Evolutionary conservation across 2,797 vertebrate species (phyloP), one percentile per base, ranked within the genome.

Genomic region (Amazona ochrocephala): DNA sequence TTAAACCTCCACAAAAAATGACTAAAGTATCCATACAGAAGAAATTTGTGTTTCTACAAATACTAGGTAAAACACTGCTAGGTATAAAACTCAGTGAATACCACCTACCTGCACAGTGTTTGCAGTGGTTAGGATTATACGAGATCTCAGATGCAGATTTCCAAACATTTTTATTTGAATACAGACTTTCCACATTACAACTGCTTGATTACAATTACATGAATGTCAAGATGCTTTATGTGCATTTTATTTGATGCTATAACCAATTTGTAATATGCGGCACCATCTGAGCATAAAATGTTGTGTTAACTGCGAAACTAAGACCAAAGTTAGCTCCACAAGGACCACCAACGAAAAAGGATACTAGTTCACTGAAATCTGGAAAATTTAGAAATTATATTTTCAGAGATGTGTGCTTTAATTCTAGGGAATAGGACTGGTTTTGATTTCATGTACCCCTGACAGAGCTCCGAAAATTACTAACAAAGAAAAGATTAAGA

Each of bases 221-320:
- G 21, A 96, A 83, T n/a, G 50, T 39, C 54, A 68, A 87, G n/a
- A 81, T 93, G 54, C 66, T 96, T 92, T 84, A 84, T 77, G 84
- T 30, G 23, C 17, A 34, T 89, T 92, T 87, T 84, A 75, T 94
- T 80, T 65, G 61, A 85, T 15, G 53, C 65, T 75, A 68, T 50
- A 77, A 89, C 44, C 26, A 21, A 58, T 91, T 87, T 72, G 56
- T 86, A 91, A 70, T 47, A 62, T 3, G 6, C 89, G 19, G 51
- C 64, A 85, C 32, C 34, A 84, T 72, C 34, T 75, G n/a, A 96
- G 66, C 54, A 91, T 75, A 90, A 93, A 91, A 92, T 14, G 22
- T 17, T 53, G 27, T 41, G 50, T 70, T 91, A 92, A 81, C 23
- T 42, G 27, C 37, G 47, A 90, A 91, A 72, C 50, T 53, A 80